Evolutionary conservation across 2,797 vertebrate genomes (phyloP).

Genomic region (Aplochiton taeniatus): DNA sequence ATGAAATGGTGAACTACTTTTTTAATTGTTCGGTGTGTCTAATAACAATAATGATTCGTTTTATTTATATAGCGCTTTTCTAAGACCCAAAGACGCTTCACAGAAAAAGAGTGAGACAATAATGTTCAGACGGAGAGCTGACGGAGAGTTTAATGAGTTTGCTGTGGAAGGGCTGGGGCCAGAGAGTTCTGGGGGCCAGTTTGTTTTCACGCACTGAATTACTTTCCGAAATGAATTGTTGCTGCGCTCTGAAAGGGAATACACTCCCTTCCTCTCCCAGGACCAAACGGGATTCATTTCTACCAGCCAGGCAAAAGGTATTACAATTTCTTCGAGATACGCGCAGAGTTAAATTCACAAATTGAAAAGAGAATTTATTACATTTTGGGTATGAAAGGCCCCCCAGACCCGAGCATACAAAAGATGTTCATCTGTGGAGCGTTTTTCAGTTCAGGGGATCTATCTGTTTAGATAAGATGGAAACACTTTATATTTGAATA

Average conservation of each 20-base stretch:
- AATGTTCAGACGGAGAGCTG: too few species aligned
- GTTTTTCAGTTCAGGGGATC: background rate
- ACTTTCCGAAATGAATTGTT: constrained; percentile 38
- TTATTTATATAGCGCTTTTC: too few species aligned
- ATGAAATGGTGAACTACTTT: too few species aligned
- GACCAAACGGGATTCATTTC: constrained; percentile 26
- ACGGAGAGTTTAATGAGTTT: constrained; percentile 29
- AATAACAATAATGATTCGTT: background rate
- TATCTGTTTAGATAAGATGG: background rate
- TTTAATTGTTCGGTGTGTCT: too few species aligned
- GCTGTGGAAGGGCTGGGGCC: constrained; percentile 8
- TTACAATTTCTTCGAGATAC: background rate
- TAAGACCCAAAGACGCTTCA: too few species aligned
- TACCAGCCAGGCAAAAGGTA: background rate
- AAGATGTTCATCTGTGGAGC: background rate
- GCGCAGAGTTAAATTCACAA: background rate
- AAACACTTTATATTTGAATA: background rate
- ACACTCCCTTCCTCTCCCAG: background rate
- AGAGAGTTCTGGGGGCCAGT: constrained; percentile 30
- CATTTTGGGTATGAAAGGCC: background rate
- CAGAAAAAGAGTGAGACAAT: too few species aligned
- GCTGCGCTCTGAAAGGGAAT: constrained; percentile 8
- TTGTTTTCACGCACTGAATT: constrained; percentile 30
- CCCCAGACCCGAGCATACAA: background rate
- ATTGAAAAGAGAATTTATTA: constrained; percentile 1